Base-by-base conservation (phyloP, 2,113 vertebrate species). In the Hippocampus guttulatus region DNA sequence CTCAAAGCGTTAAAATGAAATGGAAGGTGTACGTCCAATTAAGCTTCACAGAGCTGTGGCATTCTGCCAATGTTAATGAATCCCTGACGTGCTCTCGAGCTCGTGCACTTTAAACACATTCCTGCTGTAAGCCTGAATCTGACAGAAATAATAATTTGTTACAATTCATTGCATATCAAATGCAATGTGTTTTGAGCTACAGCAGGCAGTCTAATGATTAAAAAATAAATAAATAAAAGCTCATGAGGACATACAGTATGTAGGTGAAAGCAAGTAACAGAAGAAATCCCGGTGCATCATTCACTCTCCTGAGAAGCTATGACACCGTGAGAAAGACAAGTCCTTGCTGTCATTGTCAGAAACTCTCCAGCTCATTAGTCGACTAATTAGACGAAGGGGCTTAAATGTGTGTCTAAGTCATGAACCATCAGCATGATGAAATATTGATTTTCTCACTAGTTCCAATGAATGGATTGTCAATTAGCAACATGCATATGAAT, bases 251-350 rank as follows among this genome's bases (percentile, higher is more conserved):
- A 69, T 51, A 27, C 25, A 27, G 25, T 27, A 43, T 30, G 20
- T 45, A 72, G 3, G 58, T 12, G 51, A 71, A 68, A 68, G 41
- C 3, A 68, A n/a, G 67, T 25, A 55, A 55, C 69, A 67, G 27
- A 83, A 75, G 62, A 7, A 12, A 78, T 76, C 67, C 73, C 64
- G 61, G 40, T 5, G 70, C 64, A 70, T 78, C 41, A 63, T 25
- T 18, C 8, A 64, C 51, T 52, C 64, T 73, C 62, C 40, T 58
- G 55, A 33, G 27, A 61, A 18, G 66, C 63, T 3, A 10, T 20
- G 18, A 21, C 18, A n/a, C 21, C 27, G 33, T 2, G 20, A 70
- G 43, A 73, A 51, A 40, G 38, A 63, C 52, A 45, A 71, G 64
- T 64, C 68, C 64, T 74, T 18, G 2, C 49, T 41, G 68, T 11